Evolutionary conservation across 2,113 vertebrate genomes (phyloP).

Genomic region (Ranitomeya variabilis): DNA sequence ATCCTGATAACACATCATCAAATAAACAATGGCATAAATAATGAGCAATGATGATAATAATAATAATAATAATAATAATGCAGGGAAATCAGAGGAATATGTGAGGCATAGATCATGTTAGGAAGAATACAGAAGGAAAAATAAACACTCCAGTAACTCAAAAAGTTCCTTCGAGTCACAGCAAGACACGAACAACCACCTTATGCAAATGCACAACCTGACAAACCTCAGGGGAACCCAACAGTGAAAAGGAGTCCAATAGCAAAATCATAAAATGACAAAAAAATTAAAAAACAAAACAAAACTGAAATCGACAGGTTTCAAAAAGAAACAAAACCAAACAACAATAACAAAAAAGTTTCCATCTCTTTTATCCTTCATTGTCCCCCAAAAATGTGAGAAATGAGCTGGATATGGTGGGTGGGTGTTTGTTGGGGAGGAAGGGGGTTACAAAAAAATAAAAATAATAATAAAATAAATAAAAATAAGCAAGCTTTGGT

Average conservation of each 20-base stretch:
- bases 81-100: not conserved
- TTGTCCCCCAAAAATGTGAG: slow-evolving; percentile 71
- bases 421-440: slow-evolving; percentile 47
- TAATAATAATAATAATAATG: not conserved
- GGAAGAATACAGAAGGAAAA: not conserved
- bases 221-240: slow-evolving; percentile 67
- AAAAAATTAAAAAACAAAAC: slow-evolving; percentile 70
- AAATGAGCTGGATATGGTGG: slow-evolving; percentile 59
- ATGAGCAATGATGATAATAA: not conserved
- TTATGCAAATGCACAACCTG: slow-evolving; percentile 65
- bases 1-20: not conserved
- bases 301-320: slow-evolving; percentile 70
- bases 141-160: not conserved
- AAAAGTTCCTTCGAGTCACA: not conserved
- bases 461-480: slow-evolving; percentile 64
- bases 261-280: slow-evolving; percentile 70
- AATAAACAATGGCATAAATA: not conserved
- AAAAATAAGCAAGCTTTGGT: slow-evolving; percentile 63
- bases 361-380: slow-evolving; percentile 70
- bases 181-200: slow-evolving; percentile 63
- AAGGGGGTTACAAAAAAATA: slow-evolving; percentile 46
- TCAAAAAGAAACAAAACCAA: slow-evolving; percentile 63
- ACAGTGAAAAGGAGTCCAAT: slow-evolving; percentile 61
- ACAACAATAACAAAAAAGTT: slow-evolving; percentile 42
- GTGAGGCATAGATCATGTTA: not conserved